These are phyloP conservation scores for Calycopis cecrops DNA, from an alignment of 1,140 invertebrate species.

Conservation along the genomic window DNA sequence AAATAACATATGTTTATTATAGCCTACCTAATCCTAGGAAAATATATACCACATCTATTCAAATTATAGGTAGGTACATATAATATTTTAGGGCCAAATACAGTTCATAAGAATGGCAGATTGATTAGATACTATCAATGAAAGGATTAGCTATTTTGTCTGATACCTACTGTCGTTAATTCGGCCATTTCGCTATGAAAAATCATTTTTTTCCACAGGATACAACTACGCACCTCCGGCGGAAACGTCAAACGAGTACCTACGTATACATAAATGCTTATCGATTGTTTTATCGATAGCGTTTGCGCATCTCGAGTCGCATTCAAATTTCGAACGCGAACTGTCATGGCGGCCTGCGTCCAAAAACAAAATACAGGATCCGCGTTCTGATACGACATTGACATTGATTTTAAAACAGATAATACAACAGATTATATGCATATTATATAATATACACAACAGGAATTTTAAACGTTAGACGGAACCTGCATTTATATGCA, in stretches of 20 bases:
- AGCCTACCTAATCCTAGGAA: too few species aligned
- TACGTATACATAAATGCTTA: conserved; percentile 42
- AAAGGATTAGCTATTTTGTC: too few species aligned
- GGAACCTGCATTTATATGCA: not conserved
- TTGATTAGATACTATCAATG: too few species aligned
- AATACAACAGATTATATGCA: conserved; percentile 7
- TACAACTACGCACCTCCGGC: conserved; percentile 12
- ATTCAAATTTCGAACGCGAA: conserved; percentile 69
- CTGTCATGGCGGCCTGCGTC: conserved; percentile 55
- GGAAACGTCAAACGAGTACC: conserved; percentile 36
- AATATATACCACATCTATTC: too few species aligned
- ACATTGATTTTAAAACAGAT: conserved; percentile 45
- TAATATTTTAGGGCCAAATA: too few species aligned
- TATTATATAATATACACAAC: conserved; percentile 14
- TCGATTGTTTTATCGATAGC: conserved; percentile 55
- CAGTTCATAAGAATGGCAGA: too few species aligned
- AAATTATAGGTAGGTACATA: too few species aligned
- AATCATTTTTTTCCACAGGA: conserved; percentile 11
- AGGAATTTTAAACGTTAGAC: conserved; percentile 8
- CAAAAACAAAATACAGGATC: conserved; percentile 38
- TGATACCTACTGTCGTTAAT: too few species aligned
- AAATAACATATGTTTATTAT: too few species aligned
- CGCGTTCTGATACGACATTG: conserved; percentile 41
- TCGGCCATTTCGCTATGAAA: not conserved
- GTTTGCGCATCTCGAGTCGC: conserved; percentile 62